These are phyloP conservation scores for Saccostrea glomerata DNA, from an alignment of 1,140 invertebrate genomes.

Conservation along the genomic window DNA sequence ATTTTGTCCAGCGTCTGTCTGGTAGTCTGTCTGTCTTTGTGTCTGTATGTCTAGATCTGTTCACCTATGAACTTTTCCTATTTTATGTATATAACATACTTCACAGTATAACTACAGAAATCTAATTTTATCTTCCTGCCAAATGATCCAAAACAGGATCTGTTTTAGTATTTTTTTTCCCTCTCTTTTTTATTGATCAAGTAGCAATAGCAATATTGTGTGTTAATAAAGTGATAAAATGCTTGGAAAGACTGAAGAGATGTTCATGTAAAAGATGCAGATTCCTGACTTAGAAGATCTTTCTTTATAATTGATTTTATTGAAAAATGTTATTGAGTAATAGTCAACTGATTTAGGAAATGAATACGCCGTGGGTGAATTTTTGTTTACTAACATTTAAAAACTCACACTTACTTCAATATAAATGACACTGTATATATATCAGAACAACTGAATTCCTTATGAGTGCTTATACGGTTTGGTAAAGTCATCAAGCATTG, in stretches of 20 bases:
- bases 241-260: neutral
- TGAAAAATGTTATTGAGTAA: neutral
- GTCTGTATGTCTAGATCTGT: no score
- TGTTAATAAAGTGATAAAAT: neutral
- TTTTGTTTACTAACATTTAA: no score
- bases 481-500: neutral
- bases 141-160: neutral
- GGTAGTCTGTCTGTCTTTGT: no score
- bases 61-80: no score
- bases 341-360: no score
- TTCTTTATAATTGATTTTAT: neutral
- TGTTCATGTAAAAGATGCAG: neutral
- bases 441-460: no score
- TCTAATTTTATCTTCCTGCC: neutral
- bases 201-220: neutral
- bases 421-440: neutral
- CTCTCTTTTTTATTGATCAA: no score
- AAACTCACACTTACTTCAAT: neutral
- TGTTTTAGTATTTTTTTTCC: neutral
- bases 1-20: no score
- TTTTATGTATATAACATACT: neutral
- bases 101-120: neutral
- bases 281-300: neutral
- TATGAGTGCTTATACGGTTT: neutral
- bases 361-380: no score